These are phyloP conservation scores for Neolamprologus variostigma DNA, from an alignment of 2,113 vertebrate genomes.

Conservation along the genomic window DNA sequence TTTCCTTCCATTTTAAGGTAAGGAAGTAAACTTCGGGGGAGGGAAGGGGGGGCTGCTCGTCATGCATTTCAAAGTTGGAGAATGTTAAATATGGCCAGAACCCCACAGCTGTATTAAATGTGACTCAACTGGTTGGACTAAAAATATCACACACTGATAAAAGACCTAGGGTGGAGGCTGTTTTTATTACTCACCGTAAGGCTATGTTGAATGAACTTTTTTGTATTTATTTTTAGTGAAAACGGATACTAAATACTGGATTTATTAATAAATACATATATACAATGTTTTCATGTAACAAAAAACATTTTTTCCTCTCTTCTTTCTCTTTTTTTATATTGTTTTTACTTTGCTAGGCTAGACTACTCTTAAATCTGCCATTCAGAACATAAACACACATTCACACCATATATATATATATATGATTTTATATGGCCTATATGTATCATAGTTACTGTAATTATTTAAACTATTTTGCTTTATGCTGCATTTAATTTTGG, in stretches of 20 bases:
- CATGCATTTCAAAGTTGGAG: neutral
- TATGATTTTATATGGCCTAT: neutral
- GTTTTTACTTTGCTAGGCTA: neutral
- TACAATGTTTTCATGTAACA: neutral
- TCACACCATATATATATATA: neutral
- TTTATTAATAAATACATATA: neutral
- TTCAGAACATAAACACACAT: neutral
- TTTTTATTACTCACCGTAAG: neutral
- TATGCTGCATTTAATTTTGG: neutral
- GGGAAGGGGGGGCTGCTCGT: neutral
- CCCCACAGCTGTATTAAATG: conserved; percentile 13
- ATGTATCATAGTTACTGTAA: neutral
- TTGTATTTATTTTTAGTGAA: neutral
- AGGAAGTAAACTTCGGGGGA: neutral
- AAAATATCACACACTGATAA: conserved; percentile 25
- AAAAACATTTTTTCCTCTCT: neutral
- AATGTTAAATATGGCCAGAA: neutral
- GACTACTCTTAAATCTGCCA: neutral
- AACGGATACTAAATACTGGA: neutral
- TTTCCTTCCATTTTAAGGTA: neutral
- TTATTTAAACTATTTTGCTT: neutral
- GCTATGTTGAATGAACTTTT: neutral
- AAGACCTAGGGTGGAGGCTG: neutral
- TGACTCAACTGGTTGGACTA: conserved; percentile 22
- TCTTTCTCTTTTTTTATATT: neutral